A percentile compares a stretch with the other conserved stretches of the same genome.
Evolutionary conservation across 2,797 vertebrate genomes (phyloP).

Genomic region (Semotilus atromaculatus): DNA sequence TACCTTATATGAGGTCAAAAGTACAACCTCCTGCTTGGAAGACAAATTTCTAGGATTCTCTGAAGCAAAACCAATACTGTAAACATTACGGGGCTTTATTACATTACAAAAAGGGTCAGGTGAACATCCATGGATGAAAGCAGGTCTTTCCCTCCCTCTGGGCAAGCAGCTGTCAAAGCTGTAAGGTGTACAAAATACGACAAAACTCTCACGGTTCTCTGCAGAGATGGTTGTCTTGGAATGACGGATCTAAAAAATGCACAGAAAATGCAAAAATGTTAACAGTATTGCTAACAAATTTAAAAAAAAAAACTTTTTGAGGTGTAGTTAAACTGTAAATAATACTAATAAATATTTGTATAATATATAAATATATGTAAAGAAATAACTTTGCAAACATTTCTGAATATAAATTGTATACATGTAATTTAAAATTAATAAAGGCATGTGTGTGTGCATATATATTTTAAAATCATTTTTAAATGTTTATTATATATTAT

Average conservation of each 20-base stretch:
- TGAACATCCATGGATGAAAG: constrained; percentile 51
- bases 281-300: not conserved
- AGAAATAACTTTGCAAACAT: not conserved
- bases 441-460: not conserved
- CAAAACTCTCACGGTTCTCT: constrained; percentile 26
- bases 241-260: not conserved
- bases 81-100: constrained; percentile 53
- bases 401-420: not conserved
- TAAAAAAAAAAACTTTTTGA: too few species aligned
- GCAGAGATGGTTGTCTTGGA: constrained; percentile 21
- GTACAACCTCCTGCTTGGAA: constrained; percentile 39
- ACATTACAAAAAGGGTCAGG: constrained; percentile 48
- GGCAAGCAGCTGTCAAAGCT: constrained; percentile 54
- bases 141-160: constrained; percentile 37
- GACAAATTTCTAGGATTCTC: constrained; percentile 47
- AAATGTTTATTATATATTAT: too few species aligned
- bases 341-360: not conserved
- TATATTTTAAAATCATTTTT: too few species aligned
- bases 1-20: constrained; percentile 56
- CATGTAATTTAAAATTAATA: not conserved
- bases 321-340: not conserved
- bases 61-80: constrained; percentile 44
- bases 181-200: constrained; percentile 50
- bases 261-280: not conserved
- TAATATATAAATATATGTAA: not conserved